Evolutionary conservation across 2,797 vertebrate species (phyloP).

Genomic region (Amphiprion clarkii): DNA sequence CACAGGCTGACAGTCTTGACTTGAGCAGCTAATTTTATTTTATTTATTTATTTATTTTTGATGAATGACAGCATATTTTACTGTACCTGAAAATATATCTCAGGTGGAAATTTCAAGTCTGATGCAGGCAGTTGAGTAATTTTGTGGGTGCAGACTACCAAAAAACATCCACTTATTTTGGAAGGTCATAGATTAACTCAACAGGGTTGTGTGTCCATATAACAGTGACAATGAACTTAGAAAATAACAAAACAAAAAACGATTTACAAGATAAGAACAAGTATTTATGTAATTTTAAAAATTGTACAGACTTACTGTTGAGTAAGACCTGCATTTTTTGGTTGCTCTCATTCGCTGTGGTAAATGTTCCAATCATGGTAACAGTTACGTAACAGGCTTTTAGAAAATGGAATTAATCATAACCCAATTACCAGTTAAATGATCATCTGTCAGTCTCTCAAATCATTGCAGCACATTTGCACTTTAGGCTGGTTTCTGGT

Average conservation of each 20-base stretch:
- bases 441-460: slow-evolving; percentile 13
- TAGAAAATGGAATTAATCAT: neutral
- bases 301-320: neutral
- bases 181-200: neutral
- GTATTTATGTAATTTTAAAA: neutral
- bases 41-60: too few relatives aligned
- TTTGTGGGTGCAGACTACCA: neutral
- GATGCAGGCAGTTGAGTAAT: too few relatives aligned
- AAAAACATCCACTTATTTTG: neutral
- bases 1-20: slow-evolving; percentile 5
- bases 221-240: neutral
- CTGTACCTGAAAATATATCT: neutral
- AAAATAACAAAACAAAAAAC: neutral
- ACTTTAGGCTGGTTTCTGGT: neutral
- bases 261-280: neutral
- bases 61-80: neutral
- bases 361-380: neutral
- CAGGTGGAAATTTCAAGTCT: neutral
- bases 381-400: neutral
- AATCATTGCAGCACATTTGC: neutral
- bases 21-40: slow-evolving; percentile 1
- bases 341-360: too few relatives aligned
- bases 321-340: neutral
- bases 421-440: slow-evolving; percentile 2
- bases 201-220: neutral